Conservation (phyloP, 92 coral and sea anemone species). For the Epizoanthus illoricatus region DNA sequence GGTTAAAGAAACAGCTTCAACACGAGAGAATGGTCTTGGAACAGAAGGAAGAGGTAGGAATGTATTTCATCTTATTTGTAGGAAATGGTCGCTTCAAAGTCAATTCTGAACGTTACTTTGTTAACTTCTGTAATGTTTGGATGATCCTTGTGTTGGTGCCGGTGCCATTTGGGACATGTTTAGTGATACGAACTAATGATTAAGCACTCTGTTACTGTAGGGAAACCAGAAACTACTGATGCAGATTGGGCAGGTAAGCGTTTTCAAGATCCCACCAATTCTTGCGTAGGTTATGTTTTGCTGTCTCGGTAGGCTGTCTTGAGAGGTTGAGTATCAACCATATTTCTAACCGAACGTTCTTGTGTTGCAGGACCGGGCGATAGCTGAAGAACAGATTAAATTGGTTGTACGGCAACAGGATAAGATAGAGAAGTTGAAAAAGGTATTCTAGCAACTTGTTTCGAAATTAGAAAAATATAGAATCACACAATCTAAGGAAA, state of each 20-base stretch:
- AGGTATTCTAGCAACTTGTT: conserved; percentile 52
- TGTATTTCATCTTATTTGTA: neutral
- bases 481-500: too few species aligned
- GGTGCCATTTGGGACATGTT: neutral
- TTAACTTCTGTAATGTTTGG: neutral
- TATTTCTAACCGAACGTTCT: neutral
- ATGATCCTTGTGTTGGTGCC: neutral
- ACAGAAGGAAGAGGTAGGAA: conserved; percentile 91
- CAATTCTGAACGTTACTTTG: too few species aligned
- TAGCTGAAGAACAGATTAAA: conserved; percentile 94
- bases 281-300: neutral
- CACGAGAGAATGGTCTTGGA: conserved; percentile 95
- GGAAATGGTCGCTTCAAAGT: neutral
- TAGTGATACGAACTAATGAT: neutral
- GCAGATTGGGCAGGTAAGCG: conserved; percentile 97
- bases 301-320: neutral
- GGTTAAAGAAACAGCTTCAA: conserved; percentile 84
- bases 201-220: conserved; percentile 47
- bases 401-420: conserved; percentile 88
- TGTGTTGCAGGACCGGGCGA: conserved; percentile 81
- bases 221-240: conserved; percentile 91
- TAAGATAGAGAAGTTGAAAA: conserved; percentile 82
- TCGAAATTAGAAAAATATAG: neutral
- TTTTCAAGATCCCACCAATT: neutral
- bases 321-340: neutral